Base-by-base conservation (phyloP, 2,888 invertebrate genomes). In the Lasioglossum leucozonium region DNA sequence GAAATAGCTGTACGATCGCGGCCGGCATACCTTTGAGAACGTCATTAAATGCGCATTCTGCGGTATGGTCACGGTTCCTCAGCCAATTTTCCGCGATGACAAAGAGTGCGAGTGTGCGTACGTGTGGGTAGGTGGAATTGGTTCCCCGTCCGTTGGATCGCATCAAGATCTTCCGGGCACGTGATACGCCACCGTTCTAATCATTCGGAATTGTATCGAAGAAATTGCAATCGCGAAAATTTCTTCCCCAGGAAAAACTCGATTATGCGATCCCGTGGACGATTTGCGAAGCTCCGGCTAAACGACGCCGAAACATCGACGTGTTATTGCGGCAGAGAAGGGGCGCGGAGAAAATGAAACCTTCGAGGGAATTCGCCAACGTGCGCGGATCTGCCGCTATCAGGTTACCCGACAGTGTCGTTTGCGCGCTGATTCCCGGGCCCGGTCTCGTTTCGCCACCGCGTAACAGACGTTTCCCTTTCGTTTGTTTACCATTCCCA, bases 1-100 rank as follows among this genome's bases (percentile, higher is more conserved):
- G 91, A 90, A 90, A 89, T 90, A 91, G 90, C 91, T 85, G 74
- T 71, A 89, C 86, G 89, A 90, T 90, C 89, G 90, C 81, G 90
- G 86, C 82, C 78, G 72, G 84, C 91, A 90, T 90, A 88, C 85
- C 90, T 89, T 86, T 87, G 90, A 90, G 89, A 89, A 90, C 86
- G 85, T 90, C 88, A 91, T 89, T 89, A 90, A 90, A 90, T 67
- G 77, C 69, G 69, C 89, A 90, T 87, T 90, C 89, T 85, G 90
- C 82, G 86, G 81, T 73, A 40, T n/a, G 40, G 77, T 62, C 55
- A 65, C 42, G 72, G 71, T 67, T 77, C 30, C 72, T 65, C 10
- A 69, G 78, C 86, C 84, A 86, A 86, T 88, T 88, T 88, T 81
- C 44, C 47, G 40, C 69, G 34, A 88, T 47, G 72, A 76, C 79